Evolutionary conservation across 2,113 vertebrate genomes (phyloP).

Genomic region (Corythaeola cristata): DNA sequence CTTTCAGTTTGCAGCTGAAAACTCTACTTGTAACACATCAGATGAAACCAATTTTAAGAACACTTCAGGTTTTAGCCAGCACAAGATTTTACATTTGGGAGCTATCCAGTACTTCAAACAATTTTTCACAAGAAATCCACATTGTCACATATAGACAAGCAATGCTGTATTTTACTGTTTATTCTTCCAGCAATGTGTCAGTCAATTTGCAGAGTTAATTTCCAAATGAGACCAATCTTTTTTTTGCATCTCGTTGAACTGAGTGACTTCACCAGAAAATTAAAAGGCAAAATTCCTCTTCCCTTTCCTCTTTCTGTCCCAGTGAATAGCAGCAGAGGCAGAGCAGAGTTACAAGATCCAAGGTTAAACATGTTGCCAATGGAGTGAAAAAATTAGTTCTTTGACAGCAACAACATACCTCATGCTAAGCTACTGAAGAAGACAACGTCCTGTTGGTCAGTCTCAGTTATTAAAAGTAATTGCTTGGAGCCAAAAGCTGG

Average conservation of each 20-base stretch:
- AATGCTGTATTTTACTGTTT: background rate
- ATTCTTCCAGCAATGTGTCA: slow-evolving; percentile 43
- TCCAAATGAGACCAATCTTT: slow-evolving; percentile 57
- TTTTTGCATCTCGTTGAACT: slow-evolving; percentile 35
- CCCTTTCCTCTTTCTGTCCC: background rate
- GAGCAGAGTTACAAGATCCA: slow-evolving; percentile 2
- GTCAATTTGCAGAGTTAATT: slow-evolving; percentile 70
- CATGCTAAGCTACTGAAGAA: slow-evolving; percentile 62
- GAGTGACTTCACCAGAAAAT: slow-evolving; percentile 18
- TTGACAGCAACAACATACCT: slow-evolving; percentile 66
- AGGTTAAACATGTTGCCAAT: slow-evolving; percentile 51
- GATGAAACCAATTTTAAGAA: slow-evolving; percentile 12
- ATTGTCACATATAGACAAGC: slow-evolving; percentile 29
- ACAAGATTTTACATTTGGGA: slow-evolving; percentile 27
- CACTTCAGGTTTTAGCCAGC: background rate
- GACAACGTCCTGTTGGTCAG: slow-evolving; percentile 59
- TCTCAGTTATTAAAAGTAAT: slow-evolving; percentile 69
- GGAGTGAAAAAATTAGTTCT: slow-evolving; percentile 68
- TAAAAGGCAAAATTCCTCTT: slow-evolving; percentile 35
- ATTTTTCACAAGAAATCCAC: slow-evolving; percentile 27
- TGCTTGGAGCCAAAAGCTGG: slow-evolving; percentile 57
- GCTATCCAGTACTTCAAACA: slow-evolving; percentile 40
- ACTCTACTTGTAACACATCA: background rate
- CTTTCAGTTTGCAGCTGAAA: background rate
- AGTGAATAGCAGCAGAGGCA: background rate